These are phyloP conservation scores for Phenacoccus solenopsis DNA, from an alignment of 1,140 invertebrate species.

Conservation along the genomic window DNA sequence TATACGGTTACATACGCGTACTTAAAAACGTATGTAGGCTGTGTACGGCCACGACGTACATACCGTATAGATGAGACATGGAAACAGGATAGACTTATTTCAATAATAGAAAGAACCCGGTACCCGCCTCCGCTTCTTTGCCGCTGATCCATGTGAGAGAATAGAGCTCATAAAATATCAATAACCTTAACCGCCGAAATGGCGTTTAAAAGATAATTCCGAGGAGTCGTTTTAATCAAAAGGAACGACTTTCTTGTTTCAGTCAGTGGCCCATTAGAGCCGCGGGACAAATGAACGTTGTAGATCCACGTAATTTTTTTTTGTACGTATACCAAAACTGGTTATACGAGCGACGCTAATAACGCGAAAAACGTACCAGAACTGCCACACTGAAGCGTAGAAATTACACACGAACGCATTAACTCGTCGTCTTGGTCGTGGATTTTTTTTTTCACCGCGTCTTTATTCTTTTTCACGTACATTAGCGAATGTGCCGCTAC, in stretches of 20 bases:
- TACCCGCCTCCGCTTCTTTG: background rate
- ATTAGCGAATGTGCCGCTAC: background rate
- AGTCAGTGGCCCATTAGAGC: background rate
- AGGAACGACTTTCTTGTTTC: slow-evolving; percentile 1
- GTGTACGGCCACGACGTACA: no score
- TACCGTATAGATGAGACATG: background rate
- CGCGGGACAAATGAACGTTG: background rate
- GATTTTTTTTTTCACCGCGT: no score
- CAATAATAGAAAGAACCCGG: background rate
- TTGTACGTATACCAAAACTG: background rate
- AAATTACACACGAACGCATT: background rate
- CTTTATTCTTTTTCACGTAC: background rate
- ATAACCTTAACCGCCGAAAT: slow-evolving; percentile 1
- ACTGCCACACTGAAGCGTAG: background rate
- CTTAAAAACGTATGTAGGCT: no score
- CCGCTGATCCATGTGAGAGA: background rate
- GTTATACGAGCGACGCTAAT: background rate
- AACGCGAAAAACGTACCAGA: background rate
- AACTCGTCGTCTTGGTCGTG: no score
- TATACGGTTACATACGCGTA: background rate
- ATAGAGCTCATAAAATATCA: slow-evolving; percentile 3
- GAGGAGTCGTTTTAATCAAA: slow-evolving; percentile 1
- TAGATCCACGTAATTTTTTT: background rate
- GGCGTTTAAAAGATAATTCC: background rate
- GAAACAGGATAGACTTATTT: slow-evolving; percentile 2